Percentiles rank a stretch among this genome's conserved stretches.
These are phyloP conservation scores for Coremacera marginata DNA, from an alignment of 2,888 invertebrate species.

Conservation along the genomic window DNA sequence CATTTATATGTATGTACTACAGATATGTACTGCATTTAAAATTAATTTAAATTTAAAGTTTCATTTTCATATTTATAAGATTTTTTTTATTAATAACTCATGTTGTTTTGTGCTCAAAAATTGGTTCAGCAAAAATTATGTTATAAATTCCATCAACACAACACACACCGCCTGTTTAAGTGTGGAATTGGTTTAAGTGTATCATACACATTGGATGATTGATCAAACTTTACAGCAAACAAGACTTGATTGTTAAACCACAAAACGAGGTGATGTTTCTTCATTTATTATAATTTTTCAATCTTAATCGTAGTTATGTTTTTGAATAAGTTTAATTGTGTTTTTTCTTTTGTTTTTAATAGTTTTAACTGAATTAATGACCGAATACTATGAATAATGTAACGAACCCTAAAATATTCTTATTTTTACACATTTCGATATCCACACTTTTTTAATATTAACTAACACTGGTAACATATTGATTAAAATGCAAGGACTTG, in stretches of 20 bases:
- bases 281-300: neutral
- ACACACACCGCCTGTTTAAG: neutral
- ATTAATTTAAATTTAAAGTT: conserved; percentile 16
- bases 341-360: neutral
- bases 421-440: too few species aligned
- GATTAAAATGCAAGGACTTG: too few species aligned
- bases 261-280: conserved; percentile 36
- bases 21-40: neutral
- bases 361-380: neutral
- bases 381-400: too few species aligned
- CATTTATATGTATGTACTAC: neutral
- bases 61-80: neutral
- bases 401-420: too few species aligned
- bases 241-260: neutral
- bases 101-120: conserved; percentile 34
- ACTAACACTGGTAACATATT: too few species aligned
- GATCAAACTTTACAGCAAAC: neutral
- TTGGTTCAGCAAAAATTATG: conserved; percentile 4
- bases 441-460: too few species aligned
- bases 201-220: conserved; percentile 1
- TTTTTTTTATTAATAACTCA: neutral
- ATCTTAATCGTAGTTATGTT: neutral
- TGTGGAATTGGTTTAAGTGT: conserved; percentile 29
- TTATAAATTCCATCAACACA: neutral
- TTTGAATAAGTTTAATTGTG: neutral